Base-by-base conservation (phyloP, 2,113 vertebrate species). In the Hippoglossus stenolepis region DNA sequence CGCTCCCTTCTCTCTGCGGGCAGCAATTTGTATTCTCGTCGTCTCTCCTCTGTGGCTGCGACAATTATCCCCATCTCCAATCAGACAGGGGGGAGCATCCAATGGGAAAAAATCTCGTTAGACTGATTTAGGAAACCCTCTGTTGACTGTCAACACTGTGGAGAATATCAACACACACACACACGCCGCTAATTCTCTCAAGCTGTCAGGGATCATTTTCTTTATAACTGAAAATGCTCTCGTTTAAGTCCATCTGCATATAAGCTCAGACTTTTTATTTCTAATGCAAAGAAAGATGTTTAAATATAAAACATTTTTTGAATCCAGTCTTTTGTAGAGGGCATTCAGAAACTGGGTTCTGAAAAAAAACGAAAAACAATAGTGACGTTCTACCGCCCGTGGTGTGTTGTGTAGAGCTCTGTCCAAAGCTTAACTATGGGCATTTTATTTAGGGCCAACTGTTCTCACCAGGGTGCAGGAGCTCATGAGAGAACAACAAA, bases 121-220 rank as follows among this genome's bases (percentile, higher is more conserved):
- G 82, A 51, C 67, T 84, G 87, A 90, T 89, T 87, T 87, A 60
- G 75, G 65, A 82, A 82, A 83, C 81, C 76, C 79, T 85, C 70
- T 86, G 84, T 90, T 92, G 88, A 88, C 85, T 88, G 83, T 91
- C 89, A 91, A 91, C 87, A 91, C 67, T 51, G 67, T 18, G 70
- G 67, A 67, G 73, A 82, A 70, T 17, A 71, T 51, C 79, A 87
- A 43, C 40, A 43, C 40, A 90, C 73, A 89, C 67, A 66, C 18
- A 38, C 66, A 65, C 21, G 23, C 62, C 9, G 57, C 31, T 83
- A 79, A 84, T 87, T 79, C 61, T 75, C 59, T 83, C 79, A 82
- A 61, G 82, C 74, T 82, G 69, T 71, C 72, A 18, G 5, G 24
- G 65, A 73, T 72, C 24, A 28, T 45, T 71, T 65, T 13, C 2